Conservation (phyloP, 2,113 vertebrate species). For the Mola mola region DNA sequence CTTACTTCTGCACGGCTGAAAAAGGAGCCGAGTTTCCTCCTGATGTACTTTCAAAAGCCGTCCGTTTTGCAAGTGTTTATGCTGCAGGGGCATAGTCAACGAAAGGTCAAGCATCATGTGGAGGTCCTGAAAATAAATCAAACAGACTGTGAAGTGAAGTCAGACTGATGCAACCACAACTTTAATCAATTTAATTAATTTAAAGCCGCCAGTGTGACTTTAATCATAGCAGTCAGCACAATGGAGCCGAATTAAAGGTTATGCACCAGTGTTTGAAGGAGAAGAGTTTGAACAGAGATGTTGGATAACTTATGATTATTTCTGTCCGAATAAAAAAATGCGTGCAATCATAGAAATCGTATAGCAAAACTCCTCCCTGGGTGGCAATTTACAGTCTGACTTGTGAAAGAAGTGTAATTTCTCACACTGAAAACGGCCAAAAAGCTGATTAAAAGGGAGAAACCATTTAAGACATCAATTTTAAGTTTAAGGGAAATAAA, state of each 20-base stretch:
- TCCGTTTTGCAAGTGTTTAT: slow-evolving; percentile 15
- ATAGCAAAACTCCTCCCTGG: no score
- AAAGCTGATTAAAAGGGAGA: no score
- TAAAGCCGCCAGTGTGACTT: slow-evolving; percentile 4
- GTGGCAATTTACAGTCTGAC: no score
- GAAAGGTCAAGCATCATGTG: slow-evolving; percentile 41
- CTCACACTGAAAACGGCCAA: neutral
- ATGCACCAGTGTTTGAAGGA: neutral
- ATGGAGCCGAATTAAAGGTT: neutral
- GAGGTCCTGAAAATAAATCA: slow-evolving; percentile 34
- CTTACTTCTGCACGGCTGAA: neutral
- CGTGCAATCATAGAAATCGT: no score
- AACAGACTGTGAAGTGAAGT: slow-evolving; percentile 22
- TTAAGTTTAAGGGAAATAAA: no score
- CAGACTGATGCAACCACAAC: slow-evolving; percentile 2
- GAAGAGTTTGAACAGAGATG: no score
- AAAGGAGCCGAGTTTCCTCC: slow-evolving; percentile 16
- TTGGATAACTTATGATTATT: no score
- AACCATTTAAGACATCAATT: no score
- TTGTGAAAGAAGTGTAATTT: no score
- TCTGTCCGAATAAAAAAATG: no score
- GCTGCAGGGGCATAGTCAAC: slow-evolving; percentile 33
- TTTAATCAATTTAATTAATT: slow-evolving; percentile 9
- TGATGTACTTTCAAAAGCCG: slow-evolving; percentile 4
- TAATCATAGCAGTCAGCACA: neutral